phyloP scores from a whole-genome alignment of 1,140 invertebrate genomes.

The Muscidifurax raptorellus region DNA sequence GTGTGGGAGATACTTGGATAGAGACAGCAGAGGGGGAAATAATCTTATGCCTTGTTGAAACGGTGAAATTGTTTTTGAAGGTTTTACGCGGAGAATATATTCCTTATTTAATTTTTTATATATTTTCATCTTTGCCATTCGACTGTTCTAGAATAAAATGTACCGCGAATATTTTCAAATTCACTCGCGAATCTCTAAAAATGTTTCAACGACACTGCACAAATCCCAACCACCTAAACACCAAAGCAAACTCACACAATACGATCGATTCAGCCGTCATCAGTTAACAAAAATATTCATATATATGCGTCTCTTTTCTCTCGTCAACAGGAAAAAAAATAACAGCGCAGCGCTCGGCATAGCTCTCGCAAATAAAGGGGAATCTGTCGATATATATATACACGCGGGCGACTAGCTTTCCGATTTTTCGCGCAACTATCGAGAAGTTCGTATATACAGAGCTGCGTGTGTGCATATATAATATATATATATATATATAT shows the following conservation, averaged over 20 bases:
- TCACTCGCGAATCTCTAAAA: no score
- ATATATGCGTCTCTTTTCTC: background rate
- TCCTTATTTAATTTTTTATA: no score
- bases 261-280: background rate
- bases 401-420: background rate
- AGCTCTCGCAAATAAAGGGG: background rate
- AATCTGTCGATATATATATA: background rate
- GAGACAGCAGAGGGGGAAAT: background rate
- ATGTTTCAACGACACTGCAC: no score
- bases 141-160: no score
- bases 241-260: no score
- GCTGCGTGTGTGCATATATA: background rate
- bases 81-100: no score
- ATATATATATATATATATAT: constrained; percentile 1
- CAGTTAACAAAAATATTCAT: background rate
- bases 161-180: no score
- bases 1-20: background rate
- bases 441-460: background rate
- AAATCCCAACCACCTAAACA: no score
- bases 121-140: no score
- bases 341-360: background rate
- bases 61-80: background rate
- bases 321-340: background rate
- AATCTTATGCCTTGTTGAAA: background rate
- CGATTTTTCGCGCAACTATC: background rate